phyloP scores from a whole-genome alignment of 2,113 vertebrate genomes.

The Phrynosoma blainvillii region DNA sequence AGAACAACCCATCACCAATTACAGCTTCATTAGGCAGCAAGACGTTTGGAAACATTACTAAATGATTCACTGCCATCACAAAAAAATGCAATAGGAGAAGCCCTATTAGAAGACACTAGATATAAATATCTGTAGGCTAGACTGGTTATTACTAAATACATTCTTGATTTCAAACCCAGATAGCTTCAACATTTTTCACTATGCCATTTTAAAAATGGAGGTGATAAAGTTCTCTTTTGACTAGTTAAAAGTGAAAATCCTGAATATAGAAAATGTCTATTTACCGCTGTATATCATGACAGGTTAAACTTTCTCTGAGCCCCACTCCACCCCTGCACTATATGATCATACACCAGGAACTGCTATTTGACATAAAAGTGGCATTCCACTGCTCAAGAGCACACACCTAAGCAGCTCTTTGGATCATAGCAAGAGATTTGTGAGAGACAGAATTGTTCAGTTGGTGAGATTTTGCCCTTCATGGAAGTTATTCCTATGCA shows the following conservation, averaged over 20 bases:
- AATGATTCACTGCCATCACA: conserved; percentile 40
- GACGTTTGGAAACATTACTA: conserved; percentile 21
- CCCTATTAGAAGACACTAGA: background rate
- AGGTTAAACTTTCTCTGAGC: background rate
- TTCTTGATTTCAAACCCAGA: conserved; percentile 25
- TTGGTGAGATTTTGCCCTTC: conserved; percentile 48
- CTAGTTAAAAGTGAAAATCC: conserved; percentile 37
- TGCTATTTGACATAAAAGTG: conserved; percentile 10
- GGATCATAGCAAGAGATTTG: background rate
- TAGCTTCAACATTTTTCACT: background rate
- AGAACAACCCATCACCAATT: conserved; percentile 10
- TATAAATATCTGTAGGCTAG: conserved; percentile 27
- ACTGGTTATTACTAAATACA: conserved; percentile 24
- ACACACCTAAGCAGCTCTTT: background rate
- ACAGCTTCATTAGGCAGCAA: conserved; percentile 40
- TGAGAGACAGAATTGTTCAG: conserved; percentile 38
- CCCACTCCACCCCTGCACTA: background rate
- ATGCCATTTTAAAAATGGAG: conserved; percentile 1
- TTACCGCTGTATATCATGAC: background rate
- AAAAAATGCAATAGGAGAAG: conserved; percentile 28
- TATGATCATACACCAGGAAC: conserved; percentile 7
- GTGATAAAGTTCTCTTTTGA: conserved; percentile 19
- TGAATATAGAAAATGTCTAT: conserved; percentile 20
- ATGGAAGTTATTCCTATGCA: conserved; percentile 59
- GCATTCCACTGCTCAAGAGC: no score